Base-by-base conservation (phyloP, 2,888 invertebrate genomes). In the Panopea generosa region DNA sequence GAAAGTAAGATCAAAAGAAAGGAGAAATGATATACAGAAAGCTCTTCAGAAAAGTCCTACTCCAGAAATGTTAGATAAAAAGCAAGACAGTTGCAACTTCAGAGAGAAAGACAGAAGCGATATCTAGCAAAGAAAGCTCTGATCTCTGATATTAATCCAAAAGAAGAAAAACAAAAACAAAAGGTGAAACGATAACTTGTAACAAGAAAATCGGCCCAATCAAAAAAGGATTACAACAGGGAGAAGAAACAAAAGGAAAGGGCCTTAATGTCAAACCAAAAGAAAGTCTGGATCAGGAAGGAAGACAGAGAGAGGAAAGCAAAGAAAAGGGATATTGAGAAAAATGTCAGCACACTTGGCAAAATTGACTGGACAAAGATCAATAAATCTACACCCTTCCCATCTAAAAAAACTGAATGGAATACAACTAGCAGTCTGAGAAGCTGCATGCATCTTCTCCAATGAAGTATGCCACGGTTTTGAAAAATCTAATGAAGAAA, bases 261-360 rank as follows among this genome's bases (percentile, higher is more conserved):
- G 45, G 45, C 45, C 16, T 9, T 4, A 9, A 9, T 45, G 45
- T 45, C 45, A 9, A 45, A 4, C 16, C 45, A 45, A 16, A 45
- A 45, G 45, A 45, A 45, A 45, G 45, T 16, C 45, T 45, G 45
- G 45, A 45, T 45, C 4, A 45, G 45, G 16, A 45, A 45, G 16
- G 16, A 45, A 45, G 45, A 45, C 16, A 45, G 45, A 45, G 45
- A 45, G 16, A 4, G 45, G 6, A 45, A 45, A 45, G 6, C 45
- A 9, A 16, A 9, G 45, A 45, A 45, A 45, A 45, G 45, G 45
- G 16, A 16, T 4, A 9, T 45, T 16, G 45, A 45, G 16, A 45
- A 45, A 45, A 45, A 16, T 45, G 45, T 20, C 45, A 9, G 7
- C 45, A 45, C 16, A 45, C 6, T 4, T 45, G 45, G 45, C 45